A percentile compares a stretch with the other conserved stretches of the same genome.
These are phyloP conservation scores for Heliconius aoede DNA, from an alignment of 2,888 invertebrate species.

Conservation along the genomic window DNA sequence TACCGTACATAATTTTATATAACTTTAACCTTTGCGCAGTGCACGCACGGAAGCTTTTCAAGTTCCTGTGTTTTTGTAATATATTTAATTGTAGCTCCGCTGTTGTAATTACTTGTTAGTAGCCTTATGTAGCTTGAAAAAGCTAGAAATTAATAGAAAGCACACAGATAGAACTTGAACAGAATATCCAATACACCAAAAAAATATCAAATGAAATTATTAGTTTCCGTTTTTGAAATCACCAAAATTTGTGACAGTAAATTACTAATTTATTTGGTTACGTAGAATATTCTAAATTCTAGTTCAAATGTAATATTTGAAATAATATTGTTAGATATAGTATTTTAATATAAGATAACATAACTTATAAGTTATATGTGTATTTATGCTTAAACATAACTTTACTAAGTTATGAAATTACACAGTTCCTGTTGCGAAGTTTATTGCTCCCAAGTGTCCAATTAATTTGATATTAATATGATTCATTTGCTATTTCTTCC, in stretches of 20 bases:
- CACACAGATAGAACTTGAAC: neutral
- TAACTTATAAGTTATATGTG: neutral
- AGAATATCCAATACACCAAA: neutral
- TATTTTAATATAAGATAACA: neutral
- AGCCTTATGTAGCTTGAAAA: too few relatives aligned
- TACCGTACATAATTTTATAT: too few relatives aligned
- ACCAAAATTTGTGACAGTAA: neutral
- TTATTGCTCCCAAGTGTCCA: slow-evolving; percentile 41
- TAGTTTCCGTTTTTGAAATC: neutral
- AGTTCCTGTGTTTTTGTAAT: too few relatives aligned
- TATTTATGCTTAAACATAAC: slow-evolving; percentile 20
- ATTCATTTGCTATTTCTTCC: slow-evolving; percentile 34
- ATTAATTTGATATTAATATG: slow-evolving; percentile 40
- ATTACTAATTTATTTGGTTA: too few relatives aligned
- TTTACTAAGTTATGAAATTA: slow-evolving; percentile 33
- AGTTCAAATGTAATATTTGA: neutral
- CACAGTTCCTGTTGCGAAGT: slow-evolving; percentile 39
- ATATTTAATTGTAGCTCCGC: too few relatives aligned
- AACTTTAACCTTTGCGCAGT: too few relatives aligned
- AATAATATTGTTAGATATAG: neutral
- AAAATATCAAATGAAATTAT: neutral
- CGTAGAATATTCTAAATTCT: too few relatives aligned
- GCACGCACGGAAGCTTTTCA: too few relatives aligned
- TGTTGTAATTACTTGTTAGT: too few relatives aligned
- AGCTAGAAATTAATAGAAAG: too few relatives aligned